Evolutionary conservation across 2,113 vertebrate genomes (phyloP).

Genomic region (Prolemur simus): DNA sequence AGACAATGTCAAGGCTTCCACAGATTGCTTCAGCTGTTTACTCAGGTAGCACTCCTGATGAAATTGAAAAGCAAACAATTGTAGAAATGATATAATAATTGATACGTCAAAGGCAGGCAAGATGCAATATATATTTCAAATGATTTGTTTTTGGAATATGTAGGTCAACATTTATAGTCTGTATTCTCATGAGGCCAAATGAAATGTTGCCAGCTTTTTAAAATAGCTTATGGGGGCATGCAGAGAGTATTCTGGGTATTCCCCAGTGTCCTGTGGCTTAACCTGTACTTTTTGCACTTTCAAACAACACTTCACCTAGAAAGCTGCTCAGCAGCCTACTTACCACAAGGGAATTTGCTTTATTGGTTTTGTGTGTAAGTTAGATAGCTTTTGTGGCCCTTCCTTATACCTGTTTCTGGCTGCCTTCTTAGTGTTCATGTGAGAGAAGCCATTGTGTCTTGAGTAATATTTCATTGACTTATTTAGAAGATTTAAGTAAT

Average conservation of each 20-base stretch:
- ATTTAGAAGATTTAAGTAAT: conserved; percentile 48
- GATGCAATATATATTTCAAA: conserved; percentile 38
- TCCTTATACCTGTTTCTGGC: conserved; percentile 16
- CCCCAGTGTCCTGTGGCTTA: neutral
- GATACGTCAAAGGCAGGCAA: conserved; percentile 2
- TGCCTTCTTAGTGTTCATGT: neutral
- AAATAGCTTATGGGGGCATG: neutral
- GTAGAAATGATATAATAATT: neutral
- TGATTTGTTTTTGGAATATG: neutral
- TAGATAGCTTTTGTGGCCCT: neutral
- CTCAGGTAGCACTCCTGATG: neutral
- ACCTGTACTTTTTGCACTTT: conserved; percentile 17
- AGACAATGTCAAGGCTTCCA: conserved; percentile 37
- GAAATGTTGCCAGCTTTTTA: conserved; percentile 31
- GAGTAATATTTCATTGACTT: conserved; percentile 42
- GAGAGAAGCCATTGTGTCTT: conserved; percentile 23
- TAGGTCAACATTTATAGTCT: neutral
- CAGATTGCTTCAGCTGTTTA: neutral
- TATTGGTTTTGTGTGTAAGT: conserved; percentile 3
- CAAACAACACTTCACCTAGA: neutral
- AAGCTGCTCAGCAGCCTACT: conserved; percentile 9
- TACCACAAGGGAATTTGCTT: conserved; percentile 35
- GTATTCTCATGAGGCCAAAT: neutral
- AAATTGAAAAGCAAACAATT: conserved; percentile 22
- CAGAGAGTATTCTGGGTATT: neutral